Percentiles rank a stretch among this genome's conserved stretches.
phyloP scores from a whole-genome alignment of 2,888 invertebrate genomes.

The Drosophila phalerata region DNA sequence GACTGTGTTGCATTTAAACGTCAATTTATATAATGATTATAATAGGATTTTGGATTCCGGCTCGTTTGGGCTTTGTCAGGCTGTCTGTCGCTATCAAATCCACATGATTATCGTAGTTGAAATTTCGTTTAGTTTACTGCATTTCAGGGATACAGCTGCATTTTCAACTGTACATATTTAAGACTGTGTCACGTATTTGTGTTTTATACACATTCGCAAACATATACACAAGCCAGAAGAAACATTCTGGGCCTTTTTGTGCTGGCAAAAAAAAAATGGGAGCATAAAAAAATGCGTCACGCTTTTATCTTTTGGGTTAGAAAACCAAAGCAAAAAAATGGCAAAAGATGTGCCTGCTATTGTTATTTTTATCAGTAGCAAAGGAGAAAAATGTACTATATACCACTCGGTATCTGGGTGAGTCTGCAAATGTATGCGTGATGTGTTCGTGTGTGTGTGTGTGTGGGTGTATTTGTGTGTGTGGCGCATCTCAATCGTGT shows the following conservation, averaged over 20 bases:
- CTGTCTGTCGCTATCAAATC: constrained; percentile 35
- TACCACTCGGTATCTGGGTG: constrained; percentile 1
- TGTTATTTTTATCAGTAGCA: constrained; percentile 54
- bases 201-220: constrained; percentile 10
- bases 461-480: constrained; percentile 3
- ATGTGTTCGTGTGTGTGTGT: constrained; percentile 6
- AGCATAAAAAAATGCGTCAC: constrained; percentile 28
- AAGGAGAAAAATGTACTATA: constrained; percentile 18
- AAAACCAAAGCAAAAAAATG: constrained; percentile 15
- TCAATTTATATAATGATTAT: background rate
- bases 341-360: constrained; percentile 37
- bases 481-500: constrained; percentile 29
- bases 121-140: constrained; percentile 45
- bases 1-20: background rate
- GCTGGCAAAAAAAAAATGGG: constrained; percentile 46
- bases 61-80: background rate
- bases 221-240: too few relatives aligned
- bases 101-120: constrained; percentile 53
- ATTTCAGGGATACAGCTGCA: constrained; percentile 37
- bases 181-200: constrained; percentile 26
- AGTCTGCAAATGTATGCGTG: background rate
- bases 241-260: constrained; percentile 11
- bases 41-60: background rate
- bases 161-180: constrained; percentile 2
- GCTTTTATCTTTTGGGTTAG: constrained; percentile 41